Conservation (phyloP, 2,888 invertebrate genomes). For the Venustoraphidia nigricollis region DNA sequence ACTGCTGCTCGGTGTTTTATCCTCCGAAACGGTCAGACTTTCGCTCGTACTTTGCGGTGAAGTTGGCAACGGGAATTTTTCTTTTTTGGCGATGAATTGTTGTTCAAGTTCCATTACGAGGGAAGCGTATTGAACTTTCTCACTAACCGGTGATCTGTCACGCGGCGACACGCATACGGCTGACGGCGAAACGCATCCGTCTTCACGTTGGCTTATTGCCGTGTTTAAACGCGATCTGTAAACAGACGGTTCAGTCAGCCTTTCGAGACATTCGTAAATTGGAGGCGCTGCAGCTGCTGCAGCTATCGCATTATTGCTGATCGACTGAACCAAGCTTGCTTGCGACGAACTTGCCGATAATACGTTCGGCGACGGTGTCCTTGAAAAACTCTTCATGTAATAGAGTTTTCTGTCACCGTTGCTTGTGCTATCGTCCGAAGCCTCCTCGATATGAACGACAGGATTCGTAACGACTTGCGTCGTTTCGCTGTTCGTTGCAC, state of each 20-base stretch:
- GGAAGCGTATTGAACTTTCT: constrained; percentile 32
- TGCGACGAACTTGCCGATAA: constrained; percentile 33
- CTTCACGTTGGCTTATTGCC: constrained; percentile 21
- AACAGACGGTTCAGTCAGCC: constrained; percentile 28
- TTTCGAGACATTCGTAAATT: constrained; percentile 30
- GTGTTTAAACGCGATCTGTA: constrained; percentile 27
- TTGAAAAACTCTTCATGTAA: constrained; percentile 34
- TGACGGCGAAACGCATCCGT: constrained; percentile 21
- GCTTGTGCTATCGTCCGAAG: constrained; percentile 26
- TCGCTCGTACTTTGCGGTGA: constrained; percentile 23
- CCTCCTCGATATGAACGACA: constrained; percentile 29
- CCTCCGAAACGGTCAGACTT: constrained; percentile 20
- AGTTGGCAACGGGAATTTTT: constrained; percentile 16
- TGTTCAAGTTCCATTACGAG: constrained; percentile 32
- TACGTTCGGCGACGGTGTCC: constrained; percentile 29
- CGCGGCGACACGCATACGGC: constrained; percentile 14
- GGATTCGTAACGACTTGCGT: constrained; percentile 24
- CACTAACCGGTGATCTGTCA: constrained; percentile 18
- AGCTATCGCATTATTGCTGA: too few species aligned
- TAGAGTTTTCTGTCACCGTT: constrained; percentile 29
- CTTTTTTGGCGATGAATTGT: constrained; percentile 27
- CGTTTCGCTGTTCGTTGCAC: too few species aligned
- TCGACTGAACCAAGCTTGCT: constrained; percentile 20
- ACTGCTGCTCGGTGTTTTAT: constrained; percentile 21
- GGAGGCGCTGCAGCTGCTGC: constrained; percentile 17